A percentile compares a stretch with the other conserved stretches of the same genome.
Evolutionary conservation across 2,797 vertebrate genomes (phyloP).

Genomic region (Peromyscus attwateri): DNA sequence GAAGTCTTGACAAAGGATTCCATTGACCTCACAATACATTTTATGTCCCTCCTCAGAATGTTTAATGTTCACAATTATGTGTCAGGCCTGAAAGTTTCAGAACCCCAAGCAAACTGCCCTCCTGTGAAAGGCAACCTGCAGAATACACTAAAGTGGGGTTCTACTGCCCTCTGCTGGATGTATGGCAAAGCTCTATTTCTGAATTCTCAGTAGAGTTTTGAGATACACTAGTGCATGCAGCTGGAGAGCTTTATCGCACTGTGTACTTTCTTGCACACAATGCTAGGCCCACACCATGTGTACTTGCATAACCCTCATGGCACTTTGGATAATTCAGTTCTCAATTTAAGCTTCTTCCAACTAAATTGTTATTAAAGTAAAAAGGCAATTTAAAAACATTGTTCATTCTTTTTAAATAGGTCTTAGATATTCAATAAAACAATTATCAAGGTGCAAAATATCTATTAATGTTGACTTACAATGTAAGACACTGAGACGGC

Average conservation of each 20-base stretch:
- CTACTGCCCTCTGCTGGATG: conserved; percentile 89
- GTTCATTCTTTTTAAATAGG: conserved; percentile 27
- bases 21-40: conserved; percentile 84
- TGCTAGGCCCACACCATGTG: not conserved
- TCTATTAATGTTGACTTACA: not conserved
- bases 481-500: not conserved
- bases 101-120: conserved; percentile 56
- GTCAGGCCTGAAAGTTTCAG: conserved; percentile 70
- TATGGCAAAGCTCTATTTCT: not conserved
- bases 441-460: conserved; percentile 30
- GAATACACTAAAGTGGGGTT: conserved; percentile 82
- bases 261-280: conserved; percentile 34
- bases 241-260: not conserved
- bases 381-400: conserved; percentile 46
- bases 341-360: conserved; percentile 6
- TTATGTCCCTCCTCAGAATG: conserved; percentile 80
- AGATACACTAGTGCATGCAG: not conserved
- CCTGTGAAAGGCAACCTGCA: not conserved
- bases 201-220: not conserved
- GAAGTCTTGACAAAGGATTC: conserved; percentile 84
- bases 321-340: conserved; percentile 37
- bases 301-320: not conserved
- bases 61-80: conserved; percentile 81
- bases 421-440: conserved; percentile 53
- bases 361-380: conserved; percentile 58